phyloP scores from a whole-genome alignment of 2,113 vertebrate genomes.

The Brachyhypopomus gauderio region DNA sequence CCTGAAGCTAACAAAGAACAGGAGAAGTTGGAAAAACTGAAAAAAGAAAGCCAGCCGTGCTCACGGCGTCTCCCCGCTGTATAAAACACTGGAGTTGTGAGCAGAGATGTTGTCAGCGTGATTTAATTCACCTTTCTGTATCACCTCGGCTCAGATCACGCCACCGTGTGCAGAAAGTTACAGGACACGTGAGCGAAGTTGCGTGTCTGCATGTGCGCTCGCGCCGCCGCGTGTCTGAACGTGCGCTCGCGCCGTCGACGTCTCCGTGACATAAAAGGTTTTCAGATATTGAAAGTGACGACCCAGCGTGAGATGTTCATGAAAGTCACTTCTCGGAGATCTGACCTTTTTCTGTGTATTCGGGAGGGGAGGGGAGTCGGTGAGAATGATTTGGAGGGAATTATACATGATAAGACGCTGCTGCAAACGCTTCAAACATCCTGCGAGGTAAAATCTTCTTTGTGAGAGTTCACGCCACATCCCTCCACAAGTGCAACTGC shows the following conservation, averaged over 20 bases:
- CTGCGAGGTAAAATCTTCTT: constrained; percentile 71
- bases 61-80: not conserved
- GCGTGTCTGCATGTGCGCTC: no score
- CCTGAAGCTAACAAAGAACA: not conserved
- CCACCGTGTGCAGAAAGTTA: constrained; percentile 15
- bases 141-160: not conserved
- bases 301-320: constrained; percentile 75
- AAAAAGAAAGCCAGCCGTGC: not conserved
- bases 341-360: constrained; percentile 78
- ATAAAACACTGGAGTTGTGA: not conserved
- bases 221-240: not conserved
- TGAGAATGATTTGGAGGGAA: constrained; percentile 70
- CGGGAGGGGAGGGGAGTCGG: constrained; percentile 52
- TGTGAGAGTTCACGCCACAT: not conserved
- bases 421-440: constrained; percentile 49
- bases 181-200: not conserved
- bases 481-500: not conserved
- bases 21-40: no score
- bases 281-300: constrained; percentile 77
- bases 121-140: not conserved
- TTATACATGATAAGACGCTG: constrained; percentile 68
- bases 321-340: constrained; percentile 78
- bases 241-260: constrained; percentile 55
- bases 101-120: not conserved
- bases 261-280: constrained; percentile 72